These are phyloP conservation scores for Dermatemys mawii DNA, from an alignment of 2,113 vertebrate species.

Conservation along the genomic window DNA sequence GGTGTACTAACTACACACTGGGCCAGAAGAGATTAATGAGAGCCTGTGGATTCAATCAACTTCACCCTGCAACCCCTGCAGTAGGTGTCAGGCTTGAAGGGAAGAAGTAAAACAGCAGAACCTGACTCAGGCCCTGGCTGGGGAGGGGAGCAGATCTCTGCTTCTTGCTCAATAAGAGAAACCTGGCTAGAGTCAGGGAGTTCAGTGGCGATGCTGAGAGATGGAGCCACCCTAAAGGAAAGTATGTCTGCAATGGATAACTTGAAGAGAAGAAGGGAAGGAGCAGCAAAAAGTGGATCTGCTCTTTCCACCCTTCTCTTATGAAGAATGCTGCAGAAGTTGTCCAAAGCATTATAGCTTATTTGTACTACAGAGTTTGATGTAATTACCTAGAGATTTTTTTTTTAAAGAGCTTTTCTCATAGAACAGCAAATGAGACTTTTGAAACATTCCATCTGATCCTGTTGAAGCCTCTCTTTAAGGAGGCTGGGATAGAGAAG, in stretches of 20 bases:
- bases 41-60: not conserved
- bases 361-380: not conserved
- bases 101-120: not conserved
- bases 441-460: not conserved
- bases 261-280: not conserved
- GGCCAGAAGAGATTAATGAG: not conserved
- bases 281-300: not conserved
- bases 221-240: not conserved
- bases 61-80: not conserved
- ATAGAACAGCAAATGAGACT: not conserved
- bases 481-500: not conserved
- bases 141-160: not conserved
- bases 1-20: not conserved
- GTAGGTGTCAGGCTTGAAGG: not conserved
- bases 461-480: not conserved
- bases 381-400: not conserved
- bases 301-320: not conserved
- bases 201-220: not conserved
- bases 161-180: not conserved
- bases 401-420: not conserved
- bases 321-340: not conserved
- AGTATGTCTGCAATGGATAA: not conserved
- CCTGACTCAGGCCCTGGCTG: not conserved
- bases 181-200: not conserved
- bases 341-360: not conserved